Evolutionary conservation across 2,888 invertebrate species (phyloP).

Genomic region (Pandemis heparana): DNA sequence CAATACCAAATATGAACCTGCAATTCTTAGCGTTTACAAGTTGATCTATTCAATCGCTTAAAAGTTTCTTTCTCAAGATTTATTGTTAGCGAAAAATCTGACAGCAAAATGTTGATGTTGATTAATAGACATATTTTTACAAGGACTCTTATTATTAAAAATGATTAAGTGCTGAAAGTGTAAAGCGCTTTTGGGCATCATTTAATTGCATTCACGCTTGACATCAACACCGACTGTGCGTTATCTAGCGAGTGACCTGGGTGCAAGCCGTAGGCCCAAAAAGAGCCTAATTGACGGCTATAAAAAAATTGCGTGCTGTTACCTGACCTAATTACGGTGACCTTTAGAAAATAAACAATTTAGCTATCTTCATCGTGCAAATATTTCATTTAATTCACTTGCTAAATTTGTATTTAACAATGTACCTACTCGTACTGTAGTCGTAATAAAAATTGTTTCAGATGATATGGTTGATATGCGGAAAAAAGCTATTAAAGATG

Average conservation of each 20-base stretch:
- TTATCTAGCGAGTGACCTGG: constrained; percentile 10
- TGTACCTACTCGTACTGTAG: neutral
- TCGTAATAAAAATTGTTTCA: constrained; percentile 59
- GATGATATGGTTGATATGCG: constrained; percentile 86
- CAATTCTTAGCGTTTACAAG: constrained; percentile 4
- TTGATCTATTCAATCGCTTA: constrained; percentile 16
- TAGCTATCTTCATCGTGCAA: neutral
- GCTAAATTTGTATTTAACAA: too few species aligned
- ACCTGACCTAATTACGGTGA: constrained; percentile 18
- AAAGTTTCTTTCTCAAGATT: constrained; percentile 11
- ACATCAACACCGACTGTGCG: constrained; percentile 1
- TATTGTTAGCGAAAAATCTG: constrained; percentile 24
- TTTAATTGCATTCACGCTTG: constrained; percentile 26
- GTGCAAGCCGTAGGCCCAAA: constrained; percentile 19
- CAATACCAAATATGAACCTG: constrained; percentile 20
- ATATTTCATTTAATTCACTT: constrained; percentile 1
- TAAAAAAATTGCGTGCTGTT: constrained; percentile 21
- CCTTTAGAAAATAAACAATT: constrained; percentile 16
- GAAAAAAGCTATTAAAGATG: constrained; percentile 77
- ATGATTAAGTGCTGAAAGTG: constrained; percentile 27
- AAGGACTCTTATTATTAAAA: constrained; percentile 22
- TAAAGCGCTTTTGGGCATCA: constrained; percentile 28
- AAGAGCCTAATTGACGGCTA: constrained; percentile 30
- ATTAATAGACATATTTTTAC: constrained; percentile 25
- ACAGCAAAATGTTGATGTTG: constrained; percentile 34